phyloP scores from a whole-genome alignment of 2,888 invertebrate species.

The Nomada ferruginata region DNA sequence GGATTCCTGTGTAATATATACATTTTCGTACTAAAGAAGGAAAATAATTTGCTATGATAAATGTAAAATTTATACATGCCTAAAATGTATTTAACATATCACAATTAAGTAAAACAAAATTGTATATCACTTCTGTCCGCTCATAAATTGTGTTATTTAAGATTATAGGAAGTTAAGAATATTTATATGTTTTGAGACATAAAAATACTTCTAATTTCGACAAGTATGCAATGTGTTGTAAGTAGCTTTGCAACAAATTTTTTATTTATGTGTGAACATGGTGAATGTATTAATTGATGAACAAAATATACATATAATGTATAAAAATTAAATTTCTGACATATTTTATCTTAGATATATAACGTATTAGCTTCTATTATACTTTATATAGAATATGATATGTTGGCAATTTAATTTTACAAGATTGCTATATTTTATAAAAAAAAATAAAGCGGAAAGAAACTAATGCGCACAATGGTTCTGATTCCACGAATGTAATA shows the following conservation, averaged over 20 bases:
- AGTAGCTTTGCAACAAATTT: conserved; percentile 60
- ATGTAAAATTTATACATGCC: conserved; percentile 33
- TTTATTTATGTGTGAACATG: conserved; percentile 77
- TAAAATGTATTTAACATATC: conserved; percentile 58
- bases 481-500: conserved; percentile 11
- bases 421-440: conserved; percentile 25
- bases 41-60: conserved; percentile 18
- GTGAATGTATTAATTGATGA: conserved; percentile 70
- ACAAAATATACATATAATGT: conserved; percentile 67
- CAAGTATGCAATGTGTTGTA: conserved; percentile 51
- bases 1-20: conserved; percentile 22
- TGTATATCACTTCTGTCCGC: conserved; percentile 42
- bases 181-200: conserved; percentile 39
- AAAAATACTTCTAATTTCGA: conserved; percentile 31
- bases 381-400: conserved; percentile 27
- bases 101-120: conserved; percentile 33
- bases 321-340: conserved; percentile 49
- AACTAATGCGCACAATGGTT: conserved; percentile 38
- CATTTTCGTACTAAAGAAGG: conserved; percentile 14
- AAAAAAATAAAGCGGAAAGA: background rate
- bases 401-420: conserved; percentile 19
- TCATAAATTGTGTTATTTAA: conserved; percentile 53
- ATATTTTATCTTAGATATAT: conserved; percentile 14
- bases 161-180: conserved; percentile 32
- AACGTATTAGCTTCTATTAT: conserved; percentile 12